Base-by-base conservation (phyloP, 2,797 vertebrate species). In the Florisuga fusca region DNA sequence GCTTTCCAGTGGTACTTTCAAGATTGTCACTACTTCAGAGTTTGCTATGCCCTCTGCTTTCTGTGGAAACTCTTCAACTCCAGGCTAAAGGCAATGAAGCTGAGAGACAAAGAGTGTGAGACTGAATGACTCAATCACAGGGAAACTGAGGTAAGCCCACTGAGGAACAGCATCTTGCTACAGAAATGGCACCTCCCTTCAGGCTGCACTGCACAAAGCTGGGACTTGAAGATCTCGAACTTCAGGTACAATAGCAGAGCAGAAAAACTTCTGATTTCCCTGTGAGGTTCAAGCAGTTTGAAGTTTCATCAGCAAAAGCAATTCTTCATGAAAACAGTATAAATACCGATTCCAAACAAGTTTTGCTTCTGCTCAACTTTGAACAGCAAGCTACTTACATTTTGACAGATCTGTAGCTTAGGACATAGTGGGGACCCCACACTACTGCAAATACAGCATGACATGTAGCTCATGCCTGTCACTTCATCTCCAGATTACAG, bases 121-220 rank as follows among this genome's bases (percentile, higher is more conserved):
- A 36, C 36, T 36, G 36, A 41, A 41, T 41, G 38, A 41, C 38
- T 41, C 12, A 41, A 41, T 14, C 38, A 41, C 38, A 41, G 38
- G 38, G 38, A 41, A 41, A 41, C 38, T 41, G 13, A 41, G 38
- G 38, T 41, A 41, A 10, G 38, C 38, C 38, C 38, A 38, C 38
- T 38, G 38, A 38, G 38, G 38, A 45, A 19, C 43, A 41, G 43
- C 15, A n/a, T 13, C 15, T 25, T 80, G 23, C 5, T 3, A 19
- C 69, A 67, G 23, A 77, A 88, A 83, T 1, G 2, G 14, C 46
- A 38, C 57, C 27, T 36, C 25, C 71, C 48, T 67, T 33, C 18
- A 33, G n/a, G 4, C 15, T 71, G 9, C 1, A 5, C 12, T 46
- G 5, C 9, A 3, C 1, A 71, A 41, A 74, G 3, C 4, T 21